Evolutionary conservation across 1,140 invertebrate species (phyloP).

Genomic region (Drosophila baimaii): DNA sequence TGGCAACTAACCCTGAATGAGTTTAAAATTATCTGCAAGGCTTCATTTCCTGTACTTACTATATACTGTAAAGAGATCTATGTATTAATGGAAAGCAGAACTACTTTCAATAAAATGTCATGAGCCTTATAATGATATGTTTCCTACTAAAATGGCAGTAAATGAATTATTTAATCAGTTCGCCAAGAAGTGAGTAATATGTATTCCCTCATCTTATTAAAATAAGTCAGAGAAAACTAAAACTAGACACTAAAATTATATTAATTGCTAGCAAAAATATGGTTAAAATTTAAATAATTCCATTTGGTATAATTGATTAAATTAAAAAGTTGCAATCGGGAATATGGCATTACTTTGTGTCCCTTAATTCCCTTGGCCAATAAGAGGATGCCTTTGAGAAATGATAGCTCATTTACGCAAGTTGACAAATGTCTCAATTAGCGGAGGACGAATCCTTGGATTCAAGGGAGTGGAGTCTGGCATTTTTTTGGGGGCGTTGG

Average conservation of each 20-base stretch:
- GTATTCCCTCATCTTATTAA: no score
- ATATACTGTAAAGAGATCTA: no score
- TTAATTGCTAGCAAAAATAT: neutral
- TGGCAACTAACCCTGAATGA: neutral
- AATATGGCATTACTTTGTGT: conserved; percentile 12
- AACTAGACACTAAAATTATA: no score
- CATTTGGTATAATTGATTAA: conserved; percentile 6
- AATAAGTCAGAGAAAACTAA: no score
- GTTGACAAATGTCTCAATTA: conserved; percentile 79
- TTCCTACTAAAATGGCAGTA: no score
- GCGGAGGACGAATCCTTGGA: conserved; percentile 40
- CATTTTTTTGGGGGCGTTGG: neutral
- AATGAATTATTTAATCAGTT: neutral
- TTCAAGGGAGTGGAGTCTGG: neutral
- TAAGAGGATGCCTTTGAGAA: conserved; percentile 50
- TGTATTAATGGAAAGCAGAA: no score
- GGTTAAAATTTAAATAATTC: neutral
- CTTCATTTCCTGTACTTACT: neutral
- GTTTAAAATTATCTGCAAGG: neutral
- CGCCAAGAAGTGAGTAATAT: no score
- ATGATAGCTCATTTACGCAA: conserved; percentile 61
- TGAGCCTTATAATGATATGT: neutral
- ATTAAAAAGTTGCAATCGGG: conserved; percentile 15
- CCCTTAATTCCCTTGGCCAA: conserved; percentile 10
- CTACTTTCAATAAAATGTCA: neutral